Evolutionary conservation across 2,113 vertebrate species (phyloP).

Genomic region (cattle (Bos taurus)): ARS-UCD2.0 NC_037331.1:76278501-76279000

Average conservation of each 20-base stretch:
- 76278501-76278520: background rate
- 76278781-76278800: background rate
- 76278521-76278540: background rate
- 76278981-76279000: background rate
- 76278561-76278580: background rate
- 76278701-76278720: accelerated
- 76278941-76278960: background rate
- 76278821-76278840: background rate
- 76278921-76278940: background rate
- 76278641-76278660: background rate
- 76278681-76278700: background rate
- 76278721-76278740: background rate
- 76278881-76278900: accelerated
- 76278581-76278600: background rate
- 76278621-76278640: background rate
- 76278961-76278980: background rate
- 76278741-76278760: background rate
- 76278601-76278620: background rate
- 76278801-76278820: background rate
- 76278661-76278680: background rate
- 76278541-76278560: background rate
- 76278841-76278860: background rate
- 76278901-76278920: accelerated
- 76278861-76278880: accelerated
- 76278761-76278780: accelerated